These are phyloP conservation scores for Tragelaphus imberbis DNA, from an alignment of 2,113 vertebrate species.

Conservation along the genomic window DNA sequence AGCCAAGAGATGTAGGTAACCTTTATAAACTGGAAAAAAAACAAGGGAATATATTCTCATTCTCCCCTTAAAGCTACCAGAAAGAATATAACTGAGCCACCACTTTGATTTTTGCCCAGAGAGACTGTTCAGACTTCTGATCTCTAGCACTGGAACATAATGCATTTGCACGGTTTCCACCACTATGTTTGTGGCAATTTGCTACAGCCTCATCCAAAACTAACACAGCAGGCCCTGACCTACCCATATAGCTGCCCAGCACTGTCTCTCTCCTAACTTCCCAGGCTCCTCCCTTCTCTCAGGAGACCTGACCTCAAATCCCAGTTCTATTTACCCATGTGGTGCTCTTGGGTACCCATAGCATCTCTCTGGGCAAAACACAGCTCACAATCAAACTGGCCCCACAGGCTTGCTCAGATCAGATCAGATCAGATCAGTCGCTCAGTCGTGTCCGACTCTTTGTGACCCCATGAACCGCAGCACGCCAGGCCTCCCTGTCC, in stretches of 20 bases:
- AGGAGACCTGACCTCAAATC: no score
- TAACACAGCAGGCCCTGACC: accelerated
- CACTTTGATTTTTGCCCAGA: not conserved
- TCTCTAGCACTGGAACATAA: not conserved
- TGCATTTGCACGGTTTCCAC: not conserved
- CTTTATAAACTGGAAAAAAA: not conserved
- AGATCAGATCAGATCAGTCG: no score
- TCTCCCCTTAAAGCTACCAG: not conserved
- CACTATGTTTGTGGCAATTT: not conserved
- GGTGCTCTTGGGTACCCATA: not conserved
- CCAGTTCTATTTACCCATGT: accelerated
- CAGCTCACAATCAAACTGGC: not conserved
- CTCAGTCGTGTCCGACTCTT: no score
- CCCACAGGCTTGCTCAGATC: no score
- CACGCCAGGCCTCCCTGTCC: no score
- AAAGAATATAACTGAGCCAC: not conserved
- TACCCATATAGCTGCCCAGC: accelerated
- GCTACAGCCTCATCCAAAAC: not conserved
- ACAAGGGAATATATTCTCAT: not conserved
- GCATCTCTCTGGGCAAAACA: not conserved
- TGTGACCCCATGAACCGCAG: no score
- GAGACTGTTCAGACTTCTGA: not conserved
- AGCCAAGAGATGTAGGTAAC: not conserved
- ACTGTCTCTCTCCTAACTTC: not conserved
- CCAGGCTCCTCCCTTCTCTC: not conserved